Evolutionary conservation across 2,113 vertebrate species (phyloP).

Genomic region (Neomonachus schauinslandi): DNA sequence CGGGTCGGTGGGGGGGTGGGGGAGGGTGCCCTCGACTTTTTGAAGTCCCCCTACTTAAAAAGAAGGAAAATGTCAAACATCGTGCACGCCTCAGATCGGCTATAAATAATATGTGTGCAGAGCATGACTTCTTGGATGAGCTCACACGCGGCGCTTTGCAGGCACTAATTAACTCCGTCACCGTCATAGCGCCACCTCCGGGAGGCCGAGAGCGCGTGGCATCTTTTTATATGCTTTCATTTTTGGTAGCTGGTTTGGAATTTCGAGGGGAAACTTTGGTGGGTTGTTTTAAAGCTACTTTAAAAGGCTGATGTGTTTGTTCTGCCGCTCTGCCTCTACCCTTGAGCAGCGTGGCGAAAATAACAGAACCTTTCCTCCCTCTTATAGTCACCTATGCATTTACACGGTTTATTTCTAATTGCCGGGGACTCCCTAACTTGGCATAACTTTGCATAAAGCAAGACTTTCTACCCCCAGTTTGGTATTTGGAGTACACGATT

Average conservation of each 20-base stretch:
- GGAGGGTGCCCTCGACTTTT: constrained; percentile 52
- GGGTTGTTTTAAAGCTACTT: constrained; percentile 17
- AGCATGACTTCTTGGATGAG: constrained; percentile 65
- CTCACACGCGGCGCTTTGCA: constrained; percentile 57
- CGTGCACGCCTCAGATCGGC: constrained; percentile 15
- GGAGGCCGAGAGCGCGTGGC: neutral
- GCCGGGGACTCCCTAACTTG: neutral
- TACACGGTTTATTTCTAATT: neutral
- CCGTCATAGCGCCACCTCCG: constrained; percentile 69
- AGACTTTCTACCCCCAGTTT: neutral
- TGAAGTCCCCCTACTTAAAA: constrained; percentile 47
- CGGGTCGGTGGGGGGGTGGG: too few relatives aligned
- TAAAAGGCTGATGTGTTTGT: neutral
- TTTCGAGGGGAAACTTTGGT: constrained; percentile 49
- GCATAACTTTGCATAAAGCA: neutral
- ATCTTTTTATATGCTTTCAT: neutral
- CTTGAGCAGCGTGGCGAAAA: neutral
- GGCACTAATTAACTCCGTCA: constrained; percentile 54
- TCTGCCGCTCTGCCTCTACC: neutral
- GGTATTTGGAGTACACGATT: neutral
- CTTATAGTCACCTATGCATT: neutral
- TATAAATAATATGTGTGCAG: constrained; percentile 63
- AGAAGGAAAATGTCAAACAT: constrained; percentile 36
- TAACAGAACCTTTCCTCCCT: neutral
- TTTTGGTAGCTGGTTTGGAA: neutral